phyloP scores from a whole-genome alignment of 2,797 vertebrate genomes.

The Artibeus lituratus region DNA sequence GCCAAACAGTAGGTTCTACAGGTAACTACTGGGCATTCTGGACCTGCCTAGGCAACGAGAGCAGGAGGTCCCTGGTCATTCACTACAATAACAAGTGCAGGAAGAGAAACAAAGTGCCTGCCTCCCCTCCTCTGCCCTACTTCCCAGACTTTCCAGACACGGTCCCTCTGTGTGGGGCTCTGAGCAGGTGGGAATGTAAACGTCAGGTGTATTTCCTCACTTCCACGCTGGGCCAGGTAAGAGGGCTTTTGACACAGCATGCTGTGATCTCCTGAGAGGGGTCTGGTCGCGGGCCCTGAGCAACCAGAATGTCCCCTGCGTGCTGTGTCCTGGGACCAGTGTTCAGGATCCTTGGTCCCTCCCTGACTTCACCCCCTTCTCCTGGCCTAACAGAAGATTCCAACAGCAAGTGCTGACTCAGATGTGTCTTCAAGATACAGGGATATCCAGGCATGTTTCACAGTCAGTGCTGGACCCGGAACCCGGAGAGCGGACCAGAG shows the following conservation, averaged over 20 bases:
- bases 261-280: background rate
- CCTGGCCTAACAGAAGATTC: background rate
- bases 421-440: background rate
- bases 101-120: background rate
- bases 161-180: background rate
- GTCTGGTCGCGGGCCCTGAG: background rate
- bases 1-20: background rate
- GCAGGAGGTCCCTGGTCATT: background rate
- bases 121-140: background rate
- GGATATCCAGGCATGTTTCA: background rate
- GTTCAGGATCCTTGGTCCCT: background rate
- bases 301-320: background rate
- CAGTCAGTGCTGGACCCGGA: background rate
- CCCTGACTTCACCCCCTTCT: background rate
- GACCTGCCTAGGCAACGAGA: background rate
- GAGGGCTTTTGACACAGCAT: background rate
- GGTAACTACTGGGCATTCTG: background rate
- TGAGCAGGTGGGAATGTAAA: fast-evolving
- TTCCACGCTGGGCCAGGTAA: fast-evolving
- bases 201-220: background rate
- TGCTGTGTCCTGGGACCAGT: background rate
- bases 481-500: background rate
- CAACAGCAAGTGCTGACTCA: background rate
- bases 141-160: background rate
- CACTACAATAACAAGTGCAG: background rate